Evolutionary conservation across 2,113 vertebrate species (phyloP).

Genomic region (Asarcornis scutulata): DNA sequence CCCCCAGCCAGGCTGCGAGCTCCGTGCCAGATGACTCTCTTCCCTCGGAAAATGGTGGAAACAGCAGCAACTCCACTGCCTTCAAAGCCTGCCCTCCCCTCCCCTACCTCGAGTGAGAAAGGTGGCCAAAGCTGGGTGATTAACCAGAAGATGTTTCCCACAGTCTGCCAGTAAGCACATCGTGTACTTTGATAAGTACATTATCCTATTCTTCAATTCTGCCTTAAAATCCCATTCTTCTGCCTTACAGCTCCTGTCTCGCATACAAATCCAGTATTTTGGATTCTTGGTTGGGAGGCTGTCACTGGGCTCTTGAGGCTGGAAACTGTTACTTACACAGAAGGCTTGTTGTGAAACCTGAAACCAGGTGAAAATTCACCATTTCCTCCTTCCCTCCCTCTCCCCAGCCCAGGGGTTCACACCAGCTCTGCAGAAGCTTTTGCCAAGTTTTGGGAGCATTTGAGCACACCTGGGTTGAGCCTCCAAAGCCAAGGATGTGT

Average conservation of each 20-base stretch:
- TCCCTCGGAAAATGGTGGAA: neutral
- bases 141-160: neutral
- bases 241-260: neutral
- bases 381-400: neutral
- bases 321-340: neutral
- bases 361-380: slow-evolving; percentile 26
- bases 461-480: slow-evolving; percentile 13
- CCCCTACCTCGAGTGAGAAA: neutral
- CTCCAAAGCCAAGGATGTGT: neutral
- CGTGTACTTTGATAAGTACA: neutral
- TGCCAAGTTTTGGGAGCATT: slow-evolving; percentile 30
- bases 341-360: slow-evolving; percentile 13
- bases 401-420: neutral
- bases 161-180: neutral
- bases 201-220: slow-evolving; percentile 13
- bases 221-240: neutral
- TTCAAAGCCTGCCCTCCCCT: neutral
- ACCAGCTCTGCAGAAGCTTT: neutral
- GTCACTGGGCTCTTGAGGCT: neutral
- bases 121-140: neutral
- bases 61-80: neutral
- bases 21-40: neutral
- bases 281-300: neutral
- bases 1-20: neutral
- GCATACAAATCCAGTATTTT: neutral